phyloP scores from a whole-genome alignment of 2,797 vertebrate species.

The Rhinophrynus dorsalis region DNA sequence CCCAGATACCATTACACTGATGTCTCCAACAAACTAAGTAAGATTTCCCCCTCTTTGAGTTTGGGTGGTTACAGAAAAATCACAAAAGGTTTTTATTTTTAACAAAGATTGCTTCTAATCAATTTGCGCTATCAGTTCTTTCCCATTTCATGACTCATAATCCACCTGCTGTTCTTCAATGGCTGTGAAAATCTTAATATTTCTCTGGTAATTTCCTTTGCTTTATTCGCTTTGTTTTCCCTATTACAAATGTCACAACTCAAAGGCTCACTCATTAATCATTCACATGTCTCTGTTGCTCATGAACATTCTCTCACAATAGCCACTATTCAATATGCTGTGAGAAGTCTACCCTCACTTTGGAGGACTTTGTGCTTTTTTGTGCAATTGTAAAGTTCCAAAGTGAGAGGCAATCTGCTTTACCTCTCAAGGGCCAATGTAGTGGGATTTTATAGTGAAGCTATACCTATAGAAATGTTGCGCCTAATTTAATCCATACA shows the following conservation, averaged over 20 bases:
- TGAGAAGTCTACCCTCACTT: not conserved
- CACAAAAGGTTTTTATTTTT: no score
- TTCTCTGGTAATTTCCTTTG: not conserved
- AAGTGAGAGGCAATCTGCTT: no score
- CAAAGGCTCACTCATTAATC: constrained; percentile 20
- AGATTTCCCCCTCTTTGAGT: no score
- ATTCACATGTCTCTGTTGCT: constrained; percentile 30
- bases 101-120: no score
- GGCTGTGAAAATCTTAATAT: constrained; percentile 3
- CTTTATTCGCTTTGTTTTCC: not conserved
- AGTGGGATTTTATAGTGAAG: no score
- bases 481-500: no score
- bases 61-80: no score
- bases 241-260: constrained; percentile 1
- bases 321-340: constrained; percentile 28
- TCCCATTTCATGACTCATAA: not conserved
- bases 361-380: not conserved
- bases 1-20: not conserved
- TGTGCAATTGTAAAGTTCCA: no score
- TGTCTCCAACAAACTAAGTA: not conserved
- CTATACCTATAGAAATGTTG: no score
- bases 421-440: no score
- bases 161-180: not conserved
- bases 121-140: not conserved
- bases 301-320: constrained; percentile 15